These are phyloP conservation scores for Halcyon senegalensis DNA, from an alignment of 2,113 vertebrate genomes.

Conservation along the genomic window DNA sequence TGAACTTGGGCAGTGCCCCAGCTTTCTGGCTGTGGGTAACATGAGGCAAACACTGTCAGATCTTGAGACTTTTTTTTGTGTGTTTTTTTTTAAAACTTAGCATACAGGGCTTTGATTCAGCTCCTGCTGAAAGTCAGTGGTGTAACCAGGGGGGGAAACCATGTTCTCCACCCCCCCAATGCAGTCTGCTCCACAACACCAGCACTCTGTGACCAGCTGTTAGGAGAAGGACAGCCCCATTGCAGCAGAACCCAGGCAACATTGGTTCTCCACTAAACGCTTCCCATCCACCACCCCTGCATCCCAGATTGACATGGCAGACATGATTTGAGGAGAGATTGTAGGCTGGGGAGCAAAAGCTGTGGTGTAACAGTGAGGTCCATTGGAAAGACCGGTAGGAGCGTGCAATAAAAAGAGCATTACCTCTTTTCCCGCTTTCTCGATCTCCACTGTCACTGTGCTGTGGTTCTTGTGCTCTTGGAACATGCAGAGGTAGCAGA, in stretches of 20 bases:
- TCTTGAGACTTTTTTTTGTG: background rate
- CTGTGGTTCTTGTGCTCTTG: conserved; percentile 88
- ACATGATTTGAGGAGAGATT: background rate
- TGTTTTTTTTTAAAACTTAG: background rate
- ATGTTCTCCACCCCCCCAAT: background rate
- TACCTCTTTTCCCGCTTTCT: conserved; percentile 86
- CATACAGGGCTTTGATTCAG: background rate
- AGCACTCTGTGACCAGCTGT: fast-evolving
- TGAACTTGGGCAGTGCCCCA: background rate
- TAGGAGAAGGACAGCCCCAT: fast-evolving
- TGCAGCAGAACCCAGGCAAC: background rate
- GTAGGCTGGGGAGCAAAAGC: background rate
- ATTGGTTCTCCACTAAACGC: fast-evolving
- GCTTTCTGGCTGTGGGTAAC: background rate
- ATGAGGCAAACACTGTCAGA: background rate
- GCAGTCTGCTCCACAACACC: background rate
- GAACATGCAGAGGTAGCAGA: conserved; percentile 92
- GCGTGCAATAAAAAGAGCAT: background rate
- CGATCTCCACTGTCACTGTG: conserved; percentile 82
- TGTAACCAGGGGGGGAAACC: background rate
- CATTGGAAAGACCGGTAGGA: background rate
- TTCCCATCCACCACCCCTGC: background rate
- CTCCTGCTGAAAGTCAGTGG: background rate
- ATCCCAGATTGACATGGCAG: background rate
- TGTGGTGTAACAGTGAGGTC: background rate